Evolutionary conservation across 2,113 vertebrate species (phyloP).

Genomic region (Porphyrio hochstetteri): DNA sequence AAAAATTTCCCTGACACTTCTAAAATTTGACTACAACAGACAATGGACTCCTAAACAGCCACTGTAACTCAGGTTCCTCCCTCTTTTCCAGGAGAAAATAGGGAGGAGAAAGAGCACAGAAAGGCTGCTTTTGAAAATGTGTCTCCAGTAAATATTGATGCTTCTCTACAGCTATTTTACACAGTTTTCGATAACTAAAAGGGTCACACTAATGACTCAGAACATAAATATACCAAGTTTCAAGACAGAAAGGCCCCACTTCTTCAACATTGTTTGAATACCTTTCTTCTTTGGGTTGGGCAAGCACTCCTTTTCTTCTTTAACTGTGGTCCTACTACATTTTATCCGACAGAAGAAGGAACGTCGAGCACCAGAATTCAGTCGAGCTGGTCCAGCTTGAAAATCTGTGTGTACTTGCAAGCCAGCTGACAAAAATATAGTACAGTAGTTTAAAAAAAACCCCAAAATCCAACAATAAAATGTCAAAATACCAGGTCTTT

Average conservation of each 20-base stretch:
- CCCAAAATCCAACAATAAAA: background rate
- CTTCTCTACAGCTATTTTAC: background rate
- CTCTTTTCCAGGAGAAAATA: background rate
- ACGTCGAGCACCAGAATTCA: conserved; percentile 87
- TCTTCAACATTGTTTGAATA: conserved; percentile 14
- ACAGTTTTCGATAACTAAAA: background rate
- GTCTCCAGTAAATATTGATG: background rate
- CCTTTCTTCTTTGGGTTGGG: conserved; percentile 87
- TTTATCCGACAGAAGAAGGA: conserved; percentile 93
- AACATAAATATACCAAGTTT: background rate
- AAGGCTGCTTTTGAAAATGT: background rate
- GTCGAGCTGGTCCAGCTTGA: conserved; percentile 76
- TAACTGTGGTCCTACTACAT: conserved; percentile 80
- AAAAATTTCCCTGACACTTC: background rate
- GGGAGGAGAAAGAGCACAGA: background rate
- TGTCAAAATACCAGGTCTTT: background rate
- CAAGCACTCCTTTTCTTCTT: conserved; percentile 83
- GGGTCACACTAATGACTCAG: background rate
- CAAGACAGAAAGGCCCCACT: background rate
- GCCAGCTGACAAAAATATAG: conserved; percentile 75
- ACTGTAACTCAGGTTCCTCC: background rate
- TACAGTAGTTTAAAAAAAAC: conserved; percentile 8
- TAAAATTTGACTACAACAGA: background rate
- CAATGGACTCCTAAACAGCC: background rate
- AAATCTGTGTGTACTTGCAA: conserved; percentile 89